phyloP scores from a whole-genome alignment of 1,140 invertebrate species.

The Heliconius hewitsoni region DNA sequence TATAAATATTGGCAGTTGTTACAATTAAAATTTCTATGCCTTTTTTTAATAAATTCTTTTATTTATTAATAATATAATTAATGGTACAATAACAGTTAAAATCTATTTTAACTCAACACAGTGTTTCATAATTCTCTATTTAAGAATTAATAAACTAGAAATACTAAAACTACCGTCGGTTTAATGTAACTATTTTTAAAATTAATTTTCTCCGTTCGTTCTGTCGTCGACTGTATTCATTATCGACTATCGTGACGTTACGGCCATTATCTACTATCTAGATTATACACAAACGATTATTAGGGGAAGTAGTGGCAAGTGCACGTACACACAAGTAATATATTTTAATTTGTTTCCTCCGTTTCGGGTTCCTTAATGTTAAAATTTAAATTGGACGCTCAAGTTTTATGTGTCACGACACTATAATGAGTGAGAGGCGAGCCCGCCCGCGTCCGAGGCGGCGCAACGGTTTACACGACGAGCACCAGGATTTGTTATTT shows the following conservation, averaged over 20 bases:
- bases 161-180: not conserved
- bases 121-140: too few species aligned
- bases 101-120: too few species aligned
- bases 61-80: too few species aligned
- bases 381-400: slow-evolving; percentile 7
- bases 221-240: slow-evolving; percentile 37
- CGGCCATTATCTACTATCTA: slow-evolving; percentile 65
- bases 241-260: slow-evolving; percentile 69
- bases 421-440: slow-evolving; percentile 59
- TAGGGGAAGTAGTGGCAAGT: slow-evolving; percentile 49
- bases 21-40: too few species aligned
- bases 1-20: too few species aligned
- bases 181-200: not conserved
- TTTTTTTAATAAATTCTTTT: too few species aligned
- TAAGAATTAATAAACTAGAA: too few species aligned
- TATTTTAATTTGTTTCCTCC: not conserved
- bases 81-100: too few species aligned
- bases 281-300: slow-evolving; percentile 63
- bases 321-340: slow-evolving; percentile 59
- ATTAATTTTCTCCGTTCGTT: not conserved
- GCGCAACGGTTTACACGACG: slow-evolving; percentile 65
- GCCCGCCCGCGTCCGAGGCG: slow-evolving; percentile 62
- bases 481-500: slow-evolving; percentile 72
- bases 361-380: not conserved
- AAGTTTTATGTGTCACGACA: slow-evolving; percentile 41